Evolutionary conservation across 2,797 vertebrate species (phyloP), one percentile per base, ranked within the genome.

Genomic region (Ctenopoma kingsleyae): DNA sequence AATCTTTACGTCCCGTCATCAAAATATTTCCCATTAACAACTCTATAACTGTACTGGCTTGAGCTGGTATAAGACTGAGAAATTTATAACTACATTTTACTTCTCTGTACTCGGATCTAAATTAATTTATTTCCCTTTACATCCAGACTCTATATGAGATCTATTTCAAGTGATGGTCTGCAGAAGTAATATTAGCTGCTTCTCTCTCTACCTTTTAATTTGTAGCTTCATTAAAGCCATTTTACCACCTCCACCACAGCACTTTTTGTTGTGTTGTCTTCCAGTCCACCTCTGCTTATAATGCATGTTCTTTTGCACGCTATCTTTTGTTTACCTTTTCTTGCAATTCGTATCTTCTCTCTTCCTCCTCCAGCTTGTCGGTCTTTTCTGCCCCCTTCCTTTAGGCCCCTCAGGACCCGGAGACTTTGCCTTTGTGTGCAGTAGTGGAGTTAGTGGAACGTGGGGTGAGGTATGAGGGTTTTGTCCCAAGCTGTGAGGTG

Each of bases 181-280:
- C 67, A 38, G 1, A n/a, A 36, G 53, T 23, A 1, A 10, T 69
- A 73, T 27, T 49, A 35, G 48, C 36, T 41, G 22, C 19, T 17
- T 50, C n/a, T 38, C 60, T 64, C 32, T 43, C 25, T 55, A 72
- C 38, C 41, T n/a, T 3, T 44, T 17, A 71, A 64, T 53, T 53
- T 35, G 71, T 30, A 25, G 49, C 68, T 78, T 52, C 54, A 55
- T 67, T 23, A 67, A 83, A 38, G 53, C 73, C 73, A 47, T 81
- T 58, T 91, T 86, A 89, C 87, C 76, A 74, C 38, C 64, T 60
- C 84, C 80, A 83, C 74, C 90, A 82, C 79, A 90, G 88, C 25
- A 27, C 25, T 27, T 27, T 35, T 35, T 32, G 30, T 35, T 11
- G 12, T 55, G 17, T 30, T 54, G 47, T 53, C 74, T 63, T 68